Evolutionary conservation across 2,113 vertebrate species (phyloP).

Genomic region (Phaetusa simplex): DNA sequence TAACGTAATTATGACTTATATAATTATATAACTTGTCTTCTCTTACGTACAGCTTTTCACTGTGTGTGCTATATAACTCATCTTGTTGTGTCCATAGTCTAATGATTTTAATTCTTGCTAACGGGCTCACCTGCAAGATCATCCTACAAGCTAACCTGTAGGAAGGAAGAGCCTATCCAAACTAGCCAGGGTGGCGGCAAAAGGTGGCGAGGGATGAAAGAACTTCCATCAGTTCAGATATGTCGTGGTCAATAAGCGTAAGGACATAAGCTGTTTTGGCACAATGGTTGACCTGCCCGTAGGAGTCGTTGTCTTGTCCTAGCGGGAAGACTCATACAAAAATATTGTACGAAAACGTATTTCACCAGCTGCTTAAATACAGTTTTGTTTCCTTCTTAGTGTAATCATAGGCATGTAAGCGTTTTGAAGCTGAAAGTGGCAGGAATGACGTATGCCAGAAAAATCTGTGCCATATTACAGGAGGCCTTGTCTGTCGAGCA

Average conservation of each 20-base stretch:
- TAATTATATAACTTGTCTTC: background rate
- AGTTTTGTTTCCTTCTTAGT: background rate
- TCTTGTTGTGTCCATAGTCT: background rate
- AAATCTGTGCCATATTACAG: background rate
- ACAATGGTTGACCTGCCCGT: background rate
- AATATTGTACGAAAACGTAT: background rate
- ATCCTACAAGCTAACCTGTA: background rate
- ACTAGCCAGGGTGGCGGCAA: background rate
- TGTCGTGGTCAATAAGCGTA: background rate
- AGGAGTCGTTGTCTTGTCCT: background rate
- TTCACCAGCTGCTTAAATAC: background rate
- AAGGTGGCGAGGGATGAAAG: background rate
- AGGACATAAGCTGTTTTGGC: background rate
- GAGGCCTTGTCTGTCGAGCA: rapidly evolving
- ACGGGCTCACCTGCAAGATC: background rate
- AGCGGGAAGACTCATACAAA: background rate
- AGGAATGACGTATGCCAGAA: background rate
- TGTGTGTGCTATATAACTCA: background rate
- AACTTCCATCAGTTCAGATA: background rate
- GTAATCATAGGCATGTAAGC: background rate
- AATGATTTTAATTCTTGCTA: background rate
- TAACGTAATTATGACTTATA: background rate
- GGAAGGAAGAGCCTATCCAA: background rate
- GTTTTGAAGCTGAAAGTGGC: background rate
- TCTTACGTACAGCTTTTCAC: background rate